Evolutionary conservation across 2,888 invertebrate species (phyloP).

Genomic region (Ennomos quercinarius): DNA sequence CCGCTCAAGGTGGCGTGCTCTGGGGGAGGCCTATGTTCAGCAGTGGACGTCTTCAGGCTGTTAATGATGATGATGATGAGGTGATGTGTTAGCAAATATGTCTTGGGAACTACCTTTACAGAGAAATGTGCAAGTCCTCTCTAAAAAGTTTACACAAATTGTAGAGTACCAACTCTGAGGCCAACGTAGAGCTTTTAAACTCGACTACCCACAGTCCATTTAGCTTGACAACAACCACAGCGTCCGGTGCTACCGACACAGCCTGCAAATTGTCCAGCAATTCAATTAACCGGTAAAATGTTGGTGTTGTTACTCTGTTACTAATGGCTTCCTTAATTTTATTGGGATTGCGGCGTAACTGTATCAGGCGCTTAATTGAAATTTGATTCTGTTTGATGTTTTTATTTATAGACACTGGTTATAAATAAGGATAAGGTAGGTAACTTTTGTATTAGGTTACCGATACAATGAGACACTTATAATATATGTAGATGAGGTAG

Average conservation of each 20-base stretch:
- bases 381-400: constrained; percentile 4
- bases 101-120: too few species aligned
- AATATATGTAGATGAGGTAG: too few species aligned
- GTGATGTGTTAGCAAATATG: background rate
- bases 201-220: constrained; percentile 1
- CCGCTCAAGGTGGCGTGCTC: too few species aligned
- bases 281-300: constrained; percentile 30
- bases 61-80: too few species aligned
- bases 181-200: constrained; percentile 6
- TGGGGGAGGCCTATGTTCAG: too few species aligned
- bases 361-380: constrained; percentile 21
- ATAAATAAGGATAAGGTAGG: too few species aligned
- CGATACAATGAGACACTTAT: too few species aligned
- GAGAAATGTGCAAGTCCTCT: background rate
- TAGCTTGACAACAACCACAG: background rate
- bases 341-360: constrained; percentile 29
- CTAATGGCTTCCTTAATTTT: constrained; percentile 33
- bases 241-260: constrained; percentile 4
- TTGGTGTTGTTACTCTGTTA: constrained; percentile 16
- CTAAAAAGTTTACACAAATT: background rate
- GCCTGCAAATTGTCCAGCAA: constrained; percentile 17
- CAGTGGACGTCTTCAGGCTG: too few species aligned
- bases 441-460: too few species aligned
- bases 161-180: background rate
- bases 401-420: too few species aligned